Evolutionary conservation across 1,140 invertebrate genomes (phyloP).

Genomic region (Leptopilina boulardi): DNA sequence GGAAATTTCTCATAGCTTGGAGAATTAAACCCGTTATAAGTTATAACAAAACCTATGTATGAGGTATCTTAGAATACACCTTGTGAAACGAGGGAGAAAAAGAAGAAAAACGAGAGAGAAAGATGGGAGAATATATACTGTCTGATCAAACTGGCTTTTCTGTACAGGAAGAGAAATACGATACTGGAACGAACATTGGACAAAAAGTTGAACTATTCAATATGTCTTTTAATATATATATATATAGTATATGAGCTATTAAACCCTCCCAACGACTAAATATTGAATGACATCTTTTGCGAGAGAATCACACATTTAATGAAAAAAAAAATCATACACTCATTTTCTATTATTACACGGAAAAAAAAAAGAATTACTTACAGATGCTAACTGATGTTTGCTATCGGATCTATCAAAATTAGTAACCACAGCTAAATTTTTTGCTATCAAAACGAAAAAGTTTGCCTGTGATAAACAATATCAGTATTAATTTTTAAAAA

Average conservation of each 20-base stretch:
- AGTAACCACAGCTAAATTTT: too few relatives aligned
- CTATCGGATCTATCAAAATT: too few relatives aligned
- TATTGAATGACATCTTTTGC: not conserved
- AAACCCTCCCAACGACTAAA: not conserved
- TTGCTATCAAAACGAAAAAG: too few relatives aligned
- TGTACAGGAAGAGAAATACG: slow-evolving; percentile 22
- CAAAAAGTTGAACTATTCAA: slow-evolving; percentile 1
- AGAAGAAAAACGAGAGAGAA: slow-evolving; percentile 10
- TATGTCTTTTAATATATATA: slow-evolving; percentile 12
- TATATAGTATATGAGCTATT: not conserved
- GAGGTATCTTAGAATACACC: slow-evolving; percentile 6
- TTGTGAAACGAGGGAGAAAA: not conserved
- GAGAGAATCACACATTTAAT: too few relatives aligned
- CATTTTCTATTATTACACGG: too few relatives aligned
- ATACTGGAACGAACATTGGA: not conserved
- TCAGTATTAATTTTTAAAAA: too few relatives aligned
- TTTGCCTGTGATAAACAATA: too few relatives aligned
- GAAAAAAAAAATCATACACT: too few relatives aligned
- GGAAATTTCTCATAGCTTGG: slow-evolving; percentile 19
- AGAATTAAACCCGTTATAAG: slow-evolving; percentile 27
- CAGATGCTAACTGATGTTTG: too few relatives aligned
- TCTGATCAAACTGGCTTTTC: slow-evolving; percentile 25
- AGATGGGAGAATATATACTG: slow-evolving; percentile 8
- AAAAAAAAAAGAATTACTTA: too few relatives aligned
- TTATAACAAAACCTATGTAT: slow-evolving; percentile 10